Base-by-base conservation (phyloP, 2,113 vertebrate species). In the Marmota flaviventris region DNA sequence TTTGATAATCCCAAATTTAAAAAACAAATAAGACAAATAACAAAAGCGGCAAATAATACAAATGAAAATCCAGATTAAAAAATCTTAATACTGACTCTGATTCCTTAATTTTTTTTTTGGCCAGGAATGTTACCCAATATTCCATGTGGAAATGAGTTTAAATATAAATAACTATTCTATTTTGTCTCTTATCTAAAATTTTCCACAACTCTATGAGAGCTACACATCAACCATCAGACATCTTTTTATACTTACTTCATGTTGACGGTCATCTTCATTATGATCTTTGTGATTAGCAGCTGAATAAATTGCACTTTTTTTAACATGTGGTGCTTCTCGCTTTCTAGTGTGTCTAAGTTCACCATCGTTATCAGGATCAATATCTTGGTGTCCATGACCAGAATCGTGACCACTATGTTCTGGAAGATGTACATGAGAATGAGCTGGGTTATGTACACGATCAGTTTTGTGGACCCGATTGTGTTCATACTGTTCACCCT, bases 401-500 rank as follows among this genome's bases (percentile, higher is more conserved):
- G 94, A 20, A 6, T 96, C 90, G 67, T 95, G 98, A 32, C 97
- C 97, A 0, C 86, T 77, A 22, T 95, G 98, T 3, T 98, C 98
- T 5, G 96, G 98, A 95, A 97, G 95, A 69, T 95, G 98, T 1
- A 51, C 90, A 0, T 98, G 98, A 39, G 97, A 34, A 79, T 97
- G 98, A 27, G 97, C 89, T 1, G 93, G 42, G 9, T 85, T 98
- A 0, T 98, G 98, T 0, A 42, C 93, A 0, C 98, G 98, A 29
- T 98, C 98, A 0, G 98, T 97, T 79, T 99, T 99, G 78, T 98
- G 98, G 82, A 99, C 98, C 0, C 97, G 98, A 9, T 98, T 98
- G 85, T 99, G 98, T 75, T 98, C 98, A 42, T 98, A 96, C 20
- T 98, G 98, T 45, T 98, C 98, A 2, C 98, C 93, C 70, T 96